These are phyloP conservation scores for Labrus mixtus DNA, from an alignment of 2,113 vertebrate species.

Conservation along the genomic window DNA sequence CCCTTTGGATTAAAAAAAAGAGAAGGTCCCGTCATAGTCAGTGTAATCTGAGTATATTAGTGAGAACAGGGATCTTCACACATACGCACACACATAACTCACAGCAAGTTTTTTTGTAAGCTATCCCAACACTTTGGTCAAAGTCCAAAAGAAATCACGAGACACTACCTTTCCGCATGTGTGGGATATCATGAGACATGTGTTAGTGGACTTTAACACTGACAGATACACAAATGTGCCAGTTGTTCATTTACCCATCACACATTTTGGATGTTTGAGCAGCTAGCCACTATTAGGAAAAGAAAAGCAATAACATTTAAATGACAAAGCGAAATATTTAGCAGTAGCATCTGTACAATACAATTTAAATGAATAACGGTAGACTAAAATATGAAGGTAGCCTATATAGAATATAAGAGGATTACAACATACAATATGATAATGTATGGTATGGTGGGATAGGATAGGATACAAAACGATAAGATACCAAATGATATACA, in stretches of 20 bases:
- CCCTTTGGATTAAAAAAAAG: constrained; percentile 50
- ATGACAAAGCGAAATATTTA: too few species aligned
- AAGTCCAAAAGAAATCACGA: constrained; percentile 69
- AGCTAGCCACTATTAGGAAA: too few species aligned
- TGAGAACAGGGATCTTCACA: not conserved
- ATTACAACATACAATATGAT: too few species aligned
- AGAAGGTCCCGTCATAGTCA: constrained; percentile 6
- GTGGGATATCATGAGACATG: constrained; percentile 58
- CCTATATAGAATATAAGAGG: too few species aligned
- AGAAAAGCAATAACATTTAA: too few species aligned
- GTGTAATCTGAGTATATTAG: constrained; percentile 6
- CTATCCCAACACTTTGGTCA: constrained; percentile 32
- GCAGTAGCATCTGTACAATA: not conserved
- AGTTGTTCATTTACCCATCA: constrained; percentile 24
- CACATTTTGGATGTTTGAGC: constrained; percentile 1
- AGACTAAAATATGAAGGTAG: too few species aligned
- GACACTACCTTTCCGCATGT: constrained; percentile 47
- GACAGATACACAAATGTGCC: constrained; percentile 26
- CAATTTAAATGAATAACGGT: too few species aligned
- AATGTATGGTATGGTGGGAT: too few species aligned
- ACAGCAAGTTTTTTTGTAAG: constrained; percentile 42
- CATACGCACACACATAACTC: constrained; percentile 12
- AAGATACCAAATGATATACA: too few species aligned
- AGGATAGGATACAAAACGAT: too few species aligned
- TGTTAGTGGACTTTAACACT: constrained; percentile 67